A percentile compares a stretch with the other conserved stretches of the same genome.
These are phyloP conservation scores for Sesamia inferens DNA, from an alignment of 2,888 invertebrate genomes.

Conservation along the genomic window DNA sequence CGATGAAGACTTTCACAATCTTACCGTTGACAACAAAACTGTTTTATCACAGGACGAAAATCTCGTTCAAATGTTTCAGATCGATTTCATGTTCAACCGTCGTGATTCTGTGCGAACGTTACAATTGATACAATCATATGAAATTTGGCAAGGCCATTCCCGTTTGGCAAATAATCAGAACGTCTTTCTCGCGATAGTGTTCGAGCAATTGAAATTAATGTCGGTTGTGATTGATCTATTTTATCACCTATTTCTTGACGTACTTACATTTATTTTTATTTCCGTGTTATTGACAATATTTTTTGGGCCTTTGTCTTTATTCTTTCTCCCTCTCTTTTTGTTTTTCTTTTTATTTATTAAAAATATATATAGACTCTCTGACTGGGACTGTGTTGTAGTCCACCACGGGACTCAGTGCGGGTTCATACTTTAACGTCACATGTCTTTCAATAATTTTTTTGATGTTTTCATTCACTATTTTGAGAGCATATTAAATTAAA, in stretches of 20 bases:
- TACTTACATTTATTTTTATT: conserved; percentile 27
- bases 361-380: background rate
- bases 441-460: background rate
- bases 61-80: conserved; percentile 1
- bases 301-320: background rate
- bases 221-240: conserved; percentile 39
- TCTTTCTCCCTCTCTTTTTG: background rate
- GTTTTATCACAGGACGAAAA: background rate
- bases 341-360: background rate
- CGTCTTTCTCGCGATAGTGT: conserved; percentile 52
- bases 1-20: background rate
- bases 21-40: background rate
- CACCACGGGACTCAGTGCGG: background rate
- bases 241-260: conserved; percentile 25
- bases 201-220: conserved; percentile 53
- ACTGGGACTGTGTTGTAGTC: background rate
- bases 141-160: conserved; percentile 52
- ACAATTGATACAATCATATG: conserved; percentile 48
- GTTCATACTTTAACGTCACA: background rate
- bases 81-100: conserved; percentile 11
- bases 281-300: background rate
- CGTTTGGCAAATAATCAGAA: conserved; percentile 63
- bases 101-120: conserved; percentile 16
- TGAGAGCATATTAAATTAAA: background rate
- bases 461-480: background rate